Conservation (phyloP, 1,140 invertebrate species). For the Leptoteleia sp. region DNA sequence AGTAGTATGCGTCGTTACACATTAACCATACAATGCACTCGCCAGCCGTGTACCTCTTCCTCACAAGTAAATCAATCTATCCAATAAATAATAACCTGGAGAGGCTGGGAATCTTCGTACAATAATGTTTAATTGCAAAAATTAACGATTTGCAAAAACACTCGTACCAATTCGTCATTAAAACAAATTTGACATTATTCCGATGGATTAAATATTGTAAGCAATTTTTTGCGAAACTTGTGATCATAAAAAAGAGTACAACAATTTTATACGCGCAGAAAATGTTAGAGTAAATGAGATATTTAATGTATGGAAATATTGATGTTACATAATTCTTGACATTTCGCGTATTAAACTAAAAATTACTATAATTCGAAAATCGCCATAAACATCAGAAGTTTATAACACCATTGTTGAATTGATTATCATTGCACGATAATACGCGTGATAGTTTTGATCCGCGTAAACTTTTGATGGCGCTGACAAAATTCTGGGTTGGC, state of each 20-base stretch:
- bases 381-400: slow-evolving; percentile 11
- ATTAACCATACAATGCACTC: slow-evolving; percentile 32
- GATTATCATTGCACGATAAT: slow-evolving; percentile 23
- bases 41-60: slow-evolving; percentile 31
- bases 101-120: slow-evolving; percentile 15
- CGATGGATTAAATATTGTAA: slow-evolving; percentile 28
- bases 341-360: too few species aligned
- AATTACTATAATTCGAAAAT: slow-evolving; percentile 13
- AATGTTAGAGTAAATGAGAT: too few species aligned
- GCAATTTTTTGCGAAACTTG: too few species aligned
- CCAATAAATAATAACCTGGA: slow-evolving; percentile 49
- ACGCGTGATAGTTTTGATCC: slow-evolving; percentile 24
- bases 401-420: slow-evolving; percentile 19
- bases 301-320: too few species aligned
- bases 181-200: slow-evolving; percentile 30
- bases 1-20: slow-evolving; percentile 35
- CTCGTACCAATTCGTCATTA: slow-evolving; percentile 21
- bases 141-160: slow-evolving; percentile 26
- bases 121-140: slow-evolving; percentile 15
- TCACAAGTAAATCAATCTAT: slow-evolving; percentile 45
- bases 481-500: slow-evolving; percentile 16
- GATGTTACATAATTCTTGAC: too few species aligned
- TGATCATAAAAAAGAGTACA: too few species aligned
- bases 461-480: slow-evolving; percentile 31
- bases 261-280: too few species aligned